Conservation (phyloP, 2,113 vertebrate genomes). For the Narcine bancroftii region DNA sequence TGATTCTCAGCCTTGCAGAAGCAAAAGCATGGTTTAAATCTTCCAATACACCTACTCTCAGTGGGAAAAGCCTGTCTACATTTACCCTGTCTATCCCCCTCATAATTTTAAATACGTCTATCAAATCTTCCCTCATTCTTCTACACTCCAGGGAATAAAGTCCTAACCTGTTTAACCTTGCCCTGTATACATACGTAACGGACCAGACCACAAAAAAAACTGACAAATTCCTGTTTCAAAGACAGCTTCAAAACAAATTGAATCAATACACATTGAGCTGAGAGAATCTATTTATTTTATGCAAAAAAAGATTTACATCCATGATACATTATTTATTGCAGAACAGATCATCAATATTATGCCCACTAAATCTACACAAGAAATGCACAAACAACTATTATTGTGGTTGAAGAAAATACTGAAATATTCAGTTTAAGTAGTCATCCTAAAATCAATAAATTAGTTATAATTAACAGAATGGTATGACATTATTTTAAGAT, state of each 20-base stretch:
- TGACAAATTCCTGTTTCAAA: too few relatives aligned
- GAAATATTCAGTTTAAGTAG: slow-evolving; percentile 37
- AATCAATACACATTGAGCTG: not conserved
- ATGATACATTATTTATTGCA: slow-evolving; percentile 33
- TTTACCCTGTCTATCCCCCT: too few relatives aligned
- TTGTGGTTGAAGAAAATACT: slow-evolving; percentile 25
- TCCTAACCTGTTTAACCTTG: too few relatives aligned
- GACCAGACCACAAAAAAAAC: too few relatives aligned
- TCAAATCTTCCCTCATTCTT: too few relatives aligned
- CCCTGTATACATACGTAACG: not conserved
- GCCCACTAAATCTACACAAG: slow-evolving; percentile 41
- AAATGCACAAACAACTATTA: slow-evolving; percentile 29
- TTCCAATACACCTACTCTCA: too few relatives aligned
- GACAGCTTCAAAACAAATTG: not conserved
- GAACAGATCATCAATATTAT: slow-evolving; percentile 42
- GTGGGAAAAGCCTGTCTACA: too few relatives aligned
- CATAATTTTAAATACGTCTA: too few relatives aligned
- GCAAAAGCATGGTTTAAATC: too few relatives aligned
- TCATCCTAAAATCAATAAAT: slow-evolving; percentile 32
- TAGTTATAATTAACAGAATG: slow-evolving; percentile 30
- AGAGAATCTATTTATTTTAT: slow-evolving; percentile 33
- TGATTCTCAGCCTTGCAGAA: too few relatives aligned
- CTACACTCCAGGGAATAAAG: too few relatives aligned
- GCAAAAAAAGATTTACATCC: slow-evolving; percentile 34
- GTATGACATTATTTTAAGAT: slow-evolving; percentile 21